Evolutionary conservation across 2,888 invertebrate species (phyloP).

Genomic region (Plusia festucae): DNA sequence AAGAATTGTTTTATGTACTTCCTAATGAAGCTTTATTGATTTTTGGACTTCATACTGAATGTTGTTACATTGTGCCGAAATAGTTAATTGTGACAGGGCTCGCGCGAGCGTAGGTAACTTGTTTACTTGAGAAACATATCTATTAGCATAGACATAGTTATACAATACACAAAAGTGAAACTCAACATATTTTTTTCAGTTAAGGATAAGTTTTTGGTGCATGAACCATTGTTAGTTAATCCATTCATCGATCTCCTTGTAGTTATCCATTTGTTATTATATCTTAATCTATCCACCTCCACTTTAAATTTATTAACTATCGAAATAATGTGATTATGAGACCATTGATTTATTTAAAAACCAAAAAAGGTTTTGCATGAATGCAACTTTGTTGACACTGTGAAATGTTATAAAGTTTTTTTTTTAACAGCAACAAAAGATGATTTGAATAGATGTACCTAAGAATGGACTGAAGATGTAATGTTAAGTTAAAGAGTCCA

Average conservation of each 20-base stretch:
- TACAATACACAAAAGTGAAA: slow-evolving; percentile 52
- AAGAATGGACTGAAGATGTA: slow-evolving; percentile 76
- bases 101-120: slow-evolving; percentile 32
- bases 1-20: slow-evolving; percentile 84
- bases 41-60: slow-evolving; percentile 57
- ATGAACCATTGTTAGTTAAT: slow-evolving; percentile 57
- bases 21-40: slow-evolving; percentile 75
- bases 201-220: slow-evolving; percentile 57
- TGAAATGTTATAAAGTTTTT: slow-evolving; percentile 63
- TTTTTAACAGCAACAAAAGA: slow-evolving; percentile 57
- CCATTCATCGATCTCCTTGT: slow-evolving; percentile 55
- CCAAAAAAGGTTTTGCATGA: slow-evolving; percentile 78
- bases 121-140: slow-evolving; percentile 57
- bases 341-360: slow-evolving; percentile 84
- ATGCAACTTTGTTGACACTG: slow-evolving; percentile 77
- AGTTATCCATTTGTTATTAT: slow-evolving; percentile 59
- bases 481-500: slow-evolving; percentile 72
- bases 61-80: slow-evolving; percentile 52
- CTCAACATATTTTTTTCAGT: slow-evolving; percentile 47
- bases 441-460: slow-evolving; percentile 67
- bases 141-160: slow-evolving; percentile 55
- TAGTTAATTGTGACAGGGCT: slow-evolving; percentile 46
- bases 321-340: slow-evolving; percentile 82
- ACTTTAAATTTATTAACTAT: slow-evolving; percentile 62
- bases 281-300: slow-evolving; percentile 59